Percentiles rank a stretch among this genome's conserved stretches.
Evolutionary conservation across 2,797 vertebrate genomes (phyloP).

Genomic region (Xenopus petersii): DNA sequence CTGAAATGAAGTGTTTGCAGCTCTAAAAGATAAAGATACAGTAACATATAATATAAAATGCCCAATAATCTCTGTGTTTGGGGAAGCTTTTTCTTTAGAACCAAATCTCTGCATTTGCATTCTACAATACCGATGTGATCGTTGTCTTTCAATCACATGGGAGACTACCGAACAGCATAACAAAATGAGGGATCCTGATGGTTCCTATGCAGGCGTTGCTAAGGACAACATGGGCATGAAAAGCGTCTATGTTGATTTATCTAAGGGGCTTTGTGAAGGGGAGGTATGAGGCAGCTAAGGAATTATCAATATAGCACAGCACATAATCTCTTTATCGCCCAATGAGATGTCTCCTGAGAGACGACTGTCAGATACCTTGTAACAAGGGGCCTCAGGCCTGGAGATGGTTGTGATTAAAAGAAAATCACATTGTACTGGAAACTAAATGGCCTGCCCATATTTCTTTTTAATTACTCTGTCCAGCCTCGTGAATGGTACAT

Average conservation of each 20-base stretch:
- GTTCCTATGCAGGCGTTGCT: background rate
- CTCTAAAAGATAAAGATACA: too few relatives aligned
- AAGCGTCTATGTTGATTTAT: conserved; percentile 1
- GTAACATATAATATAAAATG: too few relatives aligned
- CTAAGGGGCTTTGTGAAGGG: background rate
- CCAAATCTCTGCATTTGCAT: background rate
- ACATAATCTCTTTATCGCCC: conserved; percentile 14
- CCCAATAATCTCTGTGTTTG: too few relatives aligned
- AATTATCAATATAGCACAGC: conserved; percentile 5
- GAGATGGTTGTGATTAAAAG: conserved; percentile 1
- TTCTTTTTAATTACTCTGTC: conserved; percentile 30
- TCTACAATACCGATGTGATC: background rate
- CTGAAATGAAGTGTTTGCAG: too few relatives aligned
- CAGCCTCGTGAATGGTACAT: conserved; percentile 9
- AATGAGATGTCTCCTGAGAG: conserved; percentile 7
- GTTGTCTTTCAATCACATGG: background rate
- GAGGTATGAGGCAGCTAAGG: too few relatives aligned
- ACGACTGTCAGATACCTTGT: background rate
- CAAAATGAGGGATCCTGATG: background rate
- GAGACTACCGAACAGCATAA: background rate
- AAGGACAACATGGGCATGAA: background rate
- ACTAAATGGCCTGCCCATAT: conserved; percentile 7
- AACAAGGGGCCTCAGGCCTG: background rate
- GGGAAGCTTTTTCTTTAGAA: too few relatives aligned
- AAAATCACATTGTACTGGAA: background rate